These are phyloP conservation scores for Drosophila paracracens DNA, from an alignment of 2,888 invertebrate genomes.

Conservation along the genomic window DNA sequence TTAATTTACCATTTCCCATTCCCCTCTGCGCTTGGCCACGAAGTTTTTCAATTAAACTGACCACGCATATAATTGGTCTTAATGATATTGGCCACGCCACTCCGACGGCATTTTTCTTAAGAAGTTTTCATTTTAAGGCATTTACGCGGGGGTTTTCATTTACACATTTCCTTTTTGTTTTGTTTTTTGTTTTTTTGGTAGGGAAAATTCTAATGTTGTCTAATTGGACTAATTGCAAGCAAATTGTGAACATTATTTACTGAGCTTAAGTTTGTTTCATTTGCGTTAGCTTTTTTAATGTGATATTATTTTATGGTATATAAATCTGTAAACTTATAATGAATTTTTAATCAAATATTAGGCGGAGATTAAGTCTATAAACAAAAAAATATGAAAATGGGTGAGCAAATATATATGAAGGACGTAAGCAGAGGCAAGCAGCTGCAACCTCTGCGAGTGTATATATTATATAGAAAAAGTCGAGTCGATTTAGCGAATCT, in stretches of 20 bases:
- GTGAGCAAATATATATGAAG: not conserved
- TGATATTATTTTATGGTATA: not conserved
- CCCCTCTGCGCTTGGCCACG: not conserved
- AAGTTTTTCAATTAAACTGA: constrained; percentile 53
- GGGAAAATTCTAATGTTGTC: not conserved
- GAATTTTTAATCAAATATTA: too few species aligned
- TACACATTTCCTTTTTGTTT: not conserved
- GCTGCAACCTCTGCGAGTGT: not conserved
- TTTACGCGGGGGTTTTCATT: constrained; percentile 10
- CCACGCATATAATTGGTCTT: constrained; percentile 45
- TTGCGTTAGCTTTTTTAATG: not conserved
- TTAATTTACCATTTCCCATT: not conserved
- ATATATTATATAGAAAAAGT: not conserved
- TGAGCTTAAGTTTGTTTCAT: not conserved
- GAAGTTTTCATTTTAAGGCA: constrained; percentile 19
- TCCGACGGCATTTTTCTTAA: constrained; percentile 9
- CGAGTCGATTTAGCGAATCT: too few species aligned
- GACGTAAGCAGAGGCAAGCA: too few species aligned
- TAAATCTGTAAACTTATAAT: not conserved
- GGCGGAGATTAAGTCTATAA: not conserved
- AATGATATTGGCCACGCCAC: constrained; percentile 1
- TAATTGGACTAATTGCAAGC: not conserved
- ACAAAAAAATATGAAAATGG: not conserved
- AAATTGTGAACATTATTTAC: not conserved
- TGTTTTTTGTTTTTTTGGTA: not conserved